Percentiles rank a stretch among this genome's conserved stretches.
These are phyloP conservation scores for Polyommatus iphigenia DNA, from an alignment of 2,888 invertebrate genomes.

Conservation along the genomic window DNA sequence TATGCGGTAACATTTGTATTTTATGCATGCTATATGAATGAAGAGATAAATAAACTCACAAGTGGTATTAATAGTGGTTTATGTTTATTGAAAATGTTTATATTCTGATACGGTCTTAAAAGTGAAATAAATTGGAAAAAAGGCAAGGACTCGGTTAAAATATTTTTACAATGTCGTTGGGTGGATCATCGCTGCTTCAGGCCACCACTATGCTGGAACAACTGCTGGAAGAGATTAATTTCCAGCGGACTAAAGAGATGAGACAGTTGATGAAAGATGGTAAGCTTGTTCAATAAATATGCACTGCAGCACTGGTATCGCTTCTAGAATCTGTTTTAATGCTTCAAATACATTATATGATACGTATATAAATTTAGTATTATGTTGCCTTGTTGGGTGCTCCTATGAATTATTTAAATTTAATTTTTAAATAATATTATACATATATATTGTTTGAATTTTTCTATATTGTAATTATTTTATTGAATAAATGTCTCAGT, in stretches of 20 bases:
- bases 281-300: constrained; percentile 56
- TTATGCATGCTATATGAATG: background rate
- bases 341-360: background rate
- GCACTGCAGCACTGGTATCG: too few species aligned
- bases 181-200: constrained; percentile 63
- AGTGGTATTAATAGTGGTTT: background rate
- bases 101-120: background rate
- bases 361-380: background rate
- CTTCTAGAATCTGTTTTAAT: background rate
- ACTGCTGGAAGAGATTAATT: constrained; percentile 93
- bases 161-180: constrained; percentile 59
- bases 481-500: background rate
- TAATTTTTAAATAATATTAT: too few species aligned
- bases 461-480: background rate
- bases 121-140: constrained; percentile 41
- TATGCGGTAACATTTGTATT: background rate
- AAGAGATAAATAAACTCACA: background rate
- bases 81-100: background rate
- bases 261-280: constrained; percentile 93
- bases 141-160: constrained; percentile 37
- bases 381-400: background rate
- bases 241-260: constrained; percentile 95
- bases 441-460: background rate
- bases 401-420: too few species aligned
- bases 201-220: constrained; percentile 89